Conservation (phyloP, 2,888 invertebrate species). For the Apamea anceps region DNA sequence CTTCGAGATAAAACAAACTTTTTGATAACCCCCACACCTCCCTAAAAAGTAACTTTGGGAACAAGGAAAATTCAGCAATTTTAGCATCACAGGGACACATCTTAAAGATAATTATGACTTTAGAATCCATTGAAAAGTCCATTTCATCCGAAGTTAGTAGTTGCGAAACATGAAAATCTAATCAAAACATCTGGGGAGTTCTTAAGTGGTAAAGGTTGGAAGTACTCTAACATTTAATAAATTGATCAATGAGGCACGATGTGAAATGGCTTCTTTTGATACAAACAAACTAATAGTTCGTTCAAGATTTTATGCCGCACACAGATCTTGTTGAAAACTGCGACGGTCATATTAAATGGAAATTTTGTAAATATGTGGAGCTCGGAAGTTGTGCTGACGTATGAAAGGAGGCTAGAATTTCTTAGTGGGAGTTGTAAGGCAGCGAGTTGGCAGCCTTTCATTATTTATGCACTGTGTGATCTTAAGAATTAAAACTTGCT, state of each 20-base stretch:
- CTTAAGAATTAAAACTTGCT: slow-evolving; percentile 62
- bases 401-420: slow-evolving; percentile 50
- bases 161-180: slow-evolving; percentile 75
- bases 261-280: slow-evolving; percentile 70
- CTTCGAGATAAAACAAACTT: slow-evolving; percentile 59
- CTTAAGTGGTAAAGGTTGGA: slow-evolving; percentile 64
- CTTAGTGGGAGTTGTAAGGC: slow-evolving; percentile 39
- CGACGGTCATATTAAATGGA: slow-evolving; percentile 42
- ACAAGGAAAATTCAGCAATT: slow-evolving; percentile 64
- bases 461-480: slow-evolving; percentile 59
- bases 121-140: slow-evolving; percentile 65
- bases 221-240: slow-evolving; percentile 70
- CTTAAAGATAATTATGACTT: slow-evolving; percentile 66
- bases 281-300: slow-evolving; percentile 66
- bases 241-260: slow-evolving; percentile 75
- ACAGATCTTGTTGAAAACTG: slow-evolving; percentile 46
- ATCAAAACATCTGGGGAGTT: slow-evolving; percentile 75
- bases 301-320: slow-evolving; percentile 37
- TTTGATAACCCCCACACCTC: slow-evolving; percentile 57
- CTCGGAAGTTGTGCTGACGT: slow-evolving; percentile 35
- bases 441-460: slow-evolving; percentile 44
- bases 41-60: slow-evolving; percentile 51
- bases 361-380: slow-evolving; percentile 59
- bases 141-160: slow-evolving; percentile 66
- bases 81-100: slow-evolving; percentile 59